Conservation (phyloP, 2,113 vertebrate genomes). For the Melanerpes formicivorus region DNA sequence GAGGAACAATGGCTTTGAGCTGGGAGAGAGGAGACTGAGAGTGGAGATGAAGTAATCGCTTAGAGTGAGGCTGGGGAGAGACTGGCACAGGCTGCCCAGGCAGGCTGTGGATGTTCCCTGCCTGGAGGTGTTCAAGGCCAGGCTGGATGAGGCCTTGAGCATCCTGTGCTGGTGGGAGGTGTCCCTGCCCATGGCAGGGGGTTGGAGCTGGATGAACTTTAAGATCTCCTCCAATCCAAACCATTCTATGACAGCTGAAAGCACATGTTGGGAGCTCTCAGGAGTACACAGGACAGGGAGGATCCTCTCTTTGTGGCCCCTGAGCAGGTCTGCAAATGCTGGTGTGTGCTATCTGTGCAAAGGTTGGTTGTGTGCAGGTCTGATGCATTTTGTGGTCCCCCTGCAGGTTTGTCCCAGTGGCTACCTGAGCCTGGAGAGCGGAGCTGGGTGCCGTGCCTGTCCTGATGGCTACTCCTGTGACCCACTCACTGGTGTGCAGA, state of each 20-base stretch:
- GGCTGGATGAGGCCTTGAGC: too few relatives aligned
- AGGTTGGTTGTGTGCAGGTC: neutral
- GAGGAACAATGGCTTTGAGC: too few relatives aligned
- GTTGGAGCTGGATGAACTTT: too few relatives aligned
- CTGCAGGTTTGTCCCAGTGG: slow-evolving; percentile 81
- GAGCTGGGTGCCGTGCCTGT: slow-evolving; percentile 79
- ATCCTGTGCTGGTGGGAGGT: too few relatives aligned
- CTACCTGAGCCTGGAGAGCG: slow-evolving; percentile 79
- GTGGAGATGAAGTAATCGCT: too few relatives aligned
- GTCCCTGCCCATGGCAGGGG: too few relatives aligned
- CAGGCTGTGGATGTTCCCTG: too few relatives aligned
- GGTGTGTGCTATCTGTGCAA: rapidly evolving
- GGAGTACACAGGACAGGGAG: neutral
- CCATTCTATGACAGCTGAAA: neutral
- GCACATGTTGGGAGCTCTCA: neutral
- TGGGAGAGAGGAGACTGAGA: too few relatives aligned
- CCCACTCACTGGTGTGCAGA: slow-evolving; percentile 50
- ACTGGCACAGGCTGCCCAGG: too few relatives aligned
- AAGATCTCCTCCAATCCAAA: too few relatives aligned
- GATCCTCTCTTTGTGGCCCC: neutral
- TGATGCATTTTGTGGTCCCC: neutral
- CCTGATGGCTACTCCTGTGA: slow-evolving; percentile 84
- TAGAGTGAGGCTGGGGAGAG: too few relatives aligned
- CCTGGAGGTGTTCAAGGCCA: too few relatives aligned
- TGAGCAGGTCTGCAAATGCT: neutral